Evolutionary conservation across 2,113 vertebrate genomes (phyloP).

Genomic region (Tyto alba): DNA sequence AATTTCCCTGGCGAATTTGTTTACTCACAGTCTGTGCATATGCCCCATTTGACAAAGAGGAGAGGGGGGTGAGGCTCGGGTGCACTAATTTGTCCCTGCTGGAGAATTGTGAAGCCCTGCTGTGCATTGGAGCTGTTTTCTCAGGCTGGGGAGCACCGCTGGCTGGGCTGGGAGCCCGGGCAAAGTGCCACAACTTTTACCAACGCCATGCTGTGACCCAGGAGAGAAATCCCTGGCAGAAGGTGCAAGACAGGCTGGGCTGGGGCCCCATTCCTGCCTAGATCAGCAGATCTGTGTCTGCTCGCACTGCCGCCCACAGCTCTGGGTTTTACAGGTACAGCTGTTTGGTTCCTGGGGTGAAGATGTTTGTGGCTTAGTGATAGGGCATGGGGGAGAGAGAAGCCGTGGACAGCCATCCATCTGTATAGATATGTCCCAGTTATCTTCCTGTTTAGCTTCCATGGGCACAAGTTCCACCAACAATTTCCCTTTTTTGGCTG

Average conservation of each 20-base stretch:
- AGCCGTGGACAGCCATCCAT: neutral
- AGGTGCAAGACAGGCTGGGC: neutral
- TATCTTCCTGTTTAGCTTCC: neutral
- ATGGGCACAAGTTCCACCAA: accelerated
- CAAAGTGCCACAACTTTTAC: neutral
- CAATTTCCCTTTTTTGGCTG: neutral
- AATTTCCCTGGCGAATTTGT: neutral
- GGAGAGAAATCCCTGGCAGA: neutral
- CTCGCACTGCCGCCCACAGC: neutral
- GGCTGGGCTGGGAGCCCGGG: accelerated
- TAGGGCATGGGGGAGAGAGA: neutral
- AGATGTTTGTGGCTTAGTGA: neutral
- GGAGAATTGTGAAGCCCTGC: neutral
- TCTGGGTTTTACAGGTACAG: neutral
- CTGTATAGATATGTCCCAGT: neutral
- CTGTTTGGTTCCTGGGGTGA: neutral
- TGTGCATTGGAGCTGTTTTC: neutral
- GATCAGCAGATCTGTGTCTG: neutral
- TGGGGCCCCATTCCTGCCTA: neutral
- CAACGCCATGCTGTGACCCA: neutral
- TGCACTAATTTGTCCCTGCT: accelerated
- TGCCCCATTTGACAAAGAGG: neutral
- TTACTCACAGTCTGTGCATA: neutral
- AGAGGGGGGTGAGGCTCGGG: neutral
- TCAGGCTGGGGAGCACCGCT: neutral